phyloP scores from a whole-genome alignment of 1,140 invertebrate genomes.

The Neoseiulus cucumeris region DNA sequence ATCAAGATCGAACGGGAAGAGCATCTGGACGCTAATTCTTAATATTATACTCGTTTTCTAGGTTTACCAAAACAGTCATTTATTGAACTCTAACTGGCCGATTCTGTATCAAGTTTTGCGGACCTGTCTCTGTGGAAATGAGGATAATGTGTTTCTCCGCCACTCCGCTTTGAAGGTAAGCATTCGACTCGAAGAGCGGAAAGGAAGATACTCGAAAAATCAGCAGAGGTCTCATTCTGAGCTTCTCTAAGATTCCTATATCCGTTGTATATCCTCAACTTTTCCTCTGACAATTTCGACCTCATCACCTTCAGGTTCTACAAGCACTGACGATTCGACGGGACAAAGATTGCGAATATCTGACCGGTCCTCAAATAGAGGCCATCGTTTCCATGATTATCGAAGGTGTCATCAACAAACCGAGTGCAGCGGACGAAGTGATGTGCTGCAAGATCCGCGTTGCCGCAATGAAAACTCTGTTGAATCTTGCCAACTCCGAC shows the following conservation, averaged over 20 bases:
- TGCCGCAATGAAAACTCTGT: background rate
- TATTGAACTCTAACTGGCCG: background rate
- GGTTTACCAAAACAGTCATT: slow-evolving; percentile 5
- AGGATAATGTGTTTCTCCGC: background rate
- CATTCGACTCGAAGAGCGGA: background rate
- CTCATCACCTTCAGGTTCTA: background rate
- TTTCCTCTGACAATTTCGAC: background rate
- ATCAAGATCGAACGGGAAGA: background rate
- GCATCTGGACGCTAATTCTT: background rate
- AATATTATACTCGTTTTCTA: background rate
- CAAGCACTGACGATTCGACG: background rate
- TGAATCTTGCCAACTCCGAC: background rate
- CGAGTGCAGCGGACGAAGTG: background rate
- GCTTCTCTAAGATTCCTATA: background rate
- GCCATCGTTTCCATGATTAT: background rate
- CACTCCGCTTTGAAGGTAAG: slow-evolving; percentile 1
- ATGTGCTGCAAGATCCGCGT: background rate
- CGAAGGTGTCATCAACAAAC: background rate
- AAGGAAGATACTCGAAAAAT: background rate
- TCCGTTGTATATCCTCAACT: too few relatives aligned
- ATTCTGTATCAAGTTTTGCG: background rate
- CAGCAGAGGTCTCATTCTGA: background rate
- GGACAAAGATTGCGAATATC: background rate
- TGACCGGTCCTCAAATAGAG: background rate
- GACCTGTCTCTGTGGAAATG: background rate